Conservation (phyloP, 2,797 vertebrate species). For the Chelmon rostratus region DNA sequence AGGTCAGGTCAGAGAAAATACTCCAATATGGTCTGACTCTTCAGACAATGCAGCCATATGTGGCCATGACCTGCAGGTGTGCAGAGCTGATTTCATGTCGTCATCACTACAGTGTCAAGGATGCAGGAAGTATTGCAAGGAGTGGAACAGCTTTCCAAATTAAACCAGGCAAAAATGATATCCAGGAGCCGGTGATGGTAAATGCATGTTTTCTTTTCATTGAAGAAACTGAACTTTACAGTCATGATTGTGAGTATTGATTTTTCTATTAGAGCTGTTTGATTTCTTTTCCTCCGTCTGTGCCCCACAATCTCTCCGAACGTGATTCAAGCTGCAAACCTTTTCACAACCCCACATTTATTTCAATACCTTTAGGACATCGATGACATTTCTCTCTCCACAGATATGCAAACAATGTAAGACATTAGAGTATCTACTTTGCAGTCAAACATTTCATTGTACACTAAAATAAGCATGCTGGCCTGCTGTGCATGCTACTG, state of each 20-base stretch:
- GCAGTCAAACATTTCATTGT: neutral
- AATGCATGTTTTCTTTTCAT: slow-evolving; percentile 7
- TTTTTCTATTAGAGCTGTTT: slow-evolving; percentile 26
- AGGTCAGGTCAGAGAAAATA: slow-evolving; percentile 20
- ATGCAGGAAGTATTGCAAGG: neutral
- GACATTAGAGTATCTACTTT: neutral
- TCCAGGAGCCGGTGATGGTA: neutral
- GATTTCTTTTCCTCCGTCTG: neutral
- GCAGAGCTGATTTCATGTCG: slow-evolving; percentile 3
- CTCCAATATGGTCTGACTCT: slow-evolving; percentile 17
- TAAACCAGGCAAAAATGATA: neutral
- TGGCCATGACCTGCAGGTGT: slow-evolving; percentile 7
- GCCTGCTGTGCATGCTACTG: neutral
- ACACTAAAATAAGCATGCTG: neutral
- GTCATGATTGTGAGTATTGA: slow-evolving; percentile 27
- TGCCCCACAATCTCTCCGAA: neutral
- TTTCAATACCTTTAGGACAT: neutral
- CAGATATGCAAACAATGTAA: neutral
- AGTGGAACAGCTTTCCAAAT: neutral
- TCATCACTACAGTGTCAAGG: slow-evolving; percentile 13
- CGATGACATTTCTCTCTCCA: neutral
- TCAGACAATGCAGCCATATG: neutral
- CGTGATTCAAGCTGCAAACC: neutral
- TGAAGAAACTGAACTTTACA: slow-evolving; percentile 18
- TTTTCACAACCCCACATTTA: neutral